Evolutionary conservation across 2,113 vertebrate genomes (phyloP), one percentile per base, ranked within the genome.

Genomic region (Xenopus tropicalis): DNA sequence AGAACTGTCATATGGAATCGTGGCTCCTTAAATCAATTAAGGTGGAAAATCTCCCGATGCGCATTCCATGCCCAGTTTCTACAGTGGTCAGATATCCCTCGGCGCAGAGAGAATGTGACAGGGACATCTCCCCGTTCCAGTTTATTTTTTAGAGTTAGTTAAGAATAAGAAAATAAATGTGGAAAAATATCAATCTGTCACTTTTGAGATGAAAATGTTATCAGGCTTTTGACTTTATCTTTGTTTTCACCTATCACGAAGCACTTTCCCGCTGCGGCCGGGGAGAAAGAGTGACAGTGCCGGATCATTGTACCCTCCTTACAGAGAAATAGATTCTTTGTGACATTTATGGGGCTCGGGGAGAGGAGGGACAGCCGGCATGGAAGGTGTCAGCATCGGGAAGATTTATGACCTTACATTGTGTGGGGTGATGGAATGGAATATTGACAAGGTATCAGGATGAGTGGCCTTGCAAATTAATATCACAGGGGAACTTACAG

Each of bases 381-480:
- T 54, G 52, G 8, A 17, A 54, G 16, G 52, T 54, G 52, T 54
- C 52, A 54, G 19, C 16, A 54, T 3, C 52, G n/a, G 52, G 52
- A 54, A 54, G 52, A 54, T 54, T 54, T 54, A 54, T 54, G 52
- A 54, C 52, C 52, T 54, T 54, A 54, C 8, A 54, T 54, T 54
- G 16, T 54, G 8, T 14, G 7, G 52, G 19, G 17, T 54, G 16
- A 20, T n/a, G 17, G 16, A 54, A 54, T 54, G 19, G 52, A 54
- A 54, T 54, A n/a, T n/a, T 54, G 52, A 54, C 46, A 48, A 48
- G 43, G 16, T 12, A 52, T 16, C 4, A 52, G 14, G 3, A 54
- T 48, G 2, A 11, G 2, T 48, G 16, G 46, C 46, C 12, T 48
- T 14, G 12, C 12, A 48, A 48, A 48, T 48, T 8, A 14, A 48